phyloP scores from a whole-genome alignment of 1,140 invertebrate genomes.

The Pectinophora gossypiella region DNA sequence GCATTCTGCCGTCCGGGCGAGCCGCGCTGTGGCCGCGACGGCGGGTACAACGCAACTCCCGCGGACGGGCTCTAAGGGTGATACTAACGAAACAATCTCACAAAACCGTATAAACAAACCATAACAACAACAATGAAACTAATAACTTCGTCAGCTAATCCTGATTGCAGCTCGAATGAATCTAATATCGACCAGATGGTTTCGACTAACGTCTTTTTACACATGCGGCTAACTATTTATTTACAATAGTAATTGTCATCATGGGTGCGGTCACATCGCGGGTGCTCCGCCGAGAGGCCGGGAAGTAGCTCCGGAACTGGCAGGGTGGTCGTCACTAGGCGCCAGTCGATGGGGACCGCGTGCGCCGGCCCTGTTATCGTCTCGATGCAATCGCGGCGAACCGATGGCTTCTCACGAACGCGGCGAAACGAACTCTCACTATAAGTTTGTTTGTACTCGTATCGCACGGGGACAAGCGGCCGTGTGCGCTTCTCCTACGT shows the following conservation, averaged over 20 bases:
- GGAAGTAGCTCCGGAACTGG: neutral
- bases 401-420: constrained; percentile 73
- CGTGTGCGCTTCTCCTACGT: constrained; percentile 71
- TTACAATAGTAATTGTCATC: constrained; percentile 59
- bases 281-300: neutral
- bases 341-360: neutral
- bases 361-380: constrained; percentile 28
- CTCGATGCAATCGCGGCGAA: constrained; percentile 70
- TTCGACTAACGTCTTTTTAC: constrained; percentile 66
- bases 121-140: constrained; percentile 68
- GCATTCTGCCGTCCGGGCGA: neutral
- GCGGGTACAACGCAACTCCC: constrained; percentile 22
- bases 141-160: constrained; percentile 60
- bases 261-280: constrained; percentile 4
- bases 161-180: constrained; percentile 67
- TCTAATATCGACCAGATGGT: constrained; percentile 72
- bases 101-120: constrained; percentile 50
- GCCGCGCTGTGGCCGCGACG: neutral
- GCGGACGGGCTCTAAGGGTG: constrained; percentile 32
- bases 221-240: constrained; percentile 72
- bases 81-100: constrained; percentile 57
- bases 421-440: constrained; percentile 66
- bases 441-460: constrained; percentile 68
- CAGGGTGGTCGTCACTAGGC: neutral
- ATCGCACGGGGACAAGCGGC: constrained; percentile 70